These are phyloP conservation scores for Lerista edwardsae DNA, from an alignment of 2,797 vertebrate species.

Conservation along the genomic window DNA sequence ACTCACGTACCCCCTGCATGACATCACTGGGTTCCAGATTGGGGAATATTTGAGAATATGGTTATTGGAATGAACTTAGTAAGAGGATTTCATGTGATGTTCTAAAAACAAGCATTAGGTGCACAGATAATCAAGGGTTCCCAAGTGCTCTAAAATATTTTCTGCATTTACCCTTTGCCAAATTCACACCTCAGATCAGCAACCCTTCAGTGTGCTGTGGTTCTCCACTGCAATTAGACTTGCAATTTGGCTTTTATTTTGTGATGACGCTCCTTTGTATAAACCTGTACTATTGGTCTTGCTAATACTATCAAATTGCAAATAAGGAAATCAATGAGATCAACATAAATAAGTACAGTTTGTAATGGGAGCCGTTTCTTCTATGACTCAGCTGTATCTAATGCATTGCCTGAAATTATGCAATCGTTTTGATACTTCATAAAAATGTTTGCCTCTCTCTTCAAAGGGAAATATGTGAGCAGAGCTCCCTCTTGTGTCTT, in stretches of 20 bases:
- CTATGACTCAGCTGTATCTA: neutral
- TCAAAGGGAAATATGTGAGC: slow-evolving; percentile 33
- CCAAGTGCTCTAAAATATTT: neutral
- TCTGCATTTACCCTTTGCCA: neutral
- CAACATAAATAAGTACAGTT: slow-evolving; percentile 15
- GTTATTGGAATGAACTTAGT: neutral
- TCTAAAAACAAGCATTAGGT: neutral
- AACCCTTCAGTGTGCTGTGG: neutral
- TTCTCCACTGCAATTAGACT: neutral
- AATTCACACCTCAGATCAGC: neutral
- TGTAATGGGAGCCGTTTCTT: slow-evolving; percentile 18
- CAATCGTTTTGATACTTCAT: neutral
- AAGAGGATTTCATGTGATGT: neutral
- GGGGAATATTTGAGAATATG: too few relatives aligned
- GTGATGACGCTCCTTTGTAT: too few relatives aligned
- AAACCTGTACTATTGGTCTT: neutral
- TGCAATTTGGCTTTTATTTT: neutral
- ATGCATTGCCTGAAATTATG: slow-evolving; percentile 22
- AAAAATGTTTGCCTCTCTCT: slow-evolving; percentile 21
- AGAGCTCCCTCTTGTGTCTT: slow-evolving; percentile 76
- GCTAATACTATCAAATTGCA: neutral
- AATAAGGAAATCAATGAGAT: neutral
- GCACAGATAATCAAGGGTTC: neutral
- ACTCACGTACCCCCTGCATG: too few relatives aligned
- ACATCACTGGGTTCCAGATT: too few relatives aligned